A percentile compares a stretch with the other conserved stretches of the same genome.
phyloP scores from a whole-genome alignment of 2,888 invertebrate species.

The Eupithecia vulgata region DNA sequence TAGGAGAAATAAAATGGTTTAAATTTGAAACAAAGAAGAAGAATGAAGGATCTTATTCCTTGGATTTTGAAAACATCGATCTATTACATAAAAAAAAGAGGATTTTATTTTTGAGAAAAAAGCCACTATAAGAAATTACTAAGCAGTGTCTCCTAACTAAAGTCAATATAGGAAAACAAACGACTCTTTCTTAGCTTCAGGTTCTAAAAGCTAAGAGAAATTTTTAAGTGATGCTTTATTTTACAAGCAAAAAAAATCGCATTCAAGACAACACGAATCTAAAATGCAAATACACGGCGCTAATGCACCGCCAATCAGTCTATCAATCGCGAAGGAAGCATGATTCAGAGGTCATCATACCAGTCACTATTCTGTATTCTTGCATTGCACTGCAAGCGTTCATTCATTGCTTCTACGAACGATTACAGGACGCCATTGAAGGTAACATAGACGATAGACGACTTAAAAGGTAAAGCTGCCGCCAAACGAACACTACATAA shows the following conservation, averaged over 20 bases:
- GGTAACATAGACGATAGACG: not conserved
- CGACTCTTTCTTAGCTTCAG: too few relatives aligned
- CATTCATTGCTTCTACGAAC: slow-evolving; percentile 10
- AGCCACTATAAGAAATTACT: not conserved
- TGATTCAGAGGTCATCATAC: slow-evolving; percentile 59
- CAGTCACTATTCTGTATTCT: slow-evolving; percentile 24
- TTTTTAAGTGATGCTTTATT: too few relatives aligned
- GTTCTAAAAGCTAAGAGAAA: not conserved
- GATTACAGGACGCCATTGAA: not conserved
- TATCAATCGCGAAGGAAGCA: slow-evolving; percentile 51
- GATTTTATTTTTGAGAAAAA: not conserved
- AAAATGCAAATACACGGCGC: slow-evolving; percentile 20
- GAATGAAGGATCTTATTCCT: not conserved
- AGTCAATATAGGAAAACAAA: too few relatives aligned
- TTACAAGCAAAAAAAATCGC: not conserved
- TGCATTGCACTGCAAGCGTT: slow-evolving; percentile 3
- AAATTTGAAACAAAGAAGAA: not conserved
- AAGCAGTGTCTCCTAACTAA: too few relatives aligned
- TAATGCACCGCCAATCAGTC: slow-evolving; percentile 54
- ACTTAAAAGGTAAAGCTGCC: not conserved
- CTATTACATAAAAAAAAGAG: too few relatives aligned
- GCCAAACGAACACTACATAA: not conserved
- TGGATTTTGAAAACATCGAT: not conserved
- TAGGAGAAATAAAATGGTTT: not conserved
- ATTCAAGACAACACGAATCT: not conserved